A percentile compares a stretch with the other conserved stretches of the same genome.
phyloP scores from a whole-genome alignment of 1,140 invertebrate species.

The Pseudobourletiella spinata region DNA sequence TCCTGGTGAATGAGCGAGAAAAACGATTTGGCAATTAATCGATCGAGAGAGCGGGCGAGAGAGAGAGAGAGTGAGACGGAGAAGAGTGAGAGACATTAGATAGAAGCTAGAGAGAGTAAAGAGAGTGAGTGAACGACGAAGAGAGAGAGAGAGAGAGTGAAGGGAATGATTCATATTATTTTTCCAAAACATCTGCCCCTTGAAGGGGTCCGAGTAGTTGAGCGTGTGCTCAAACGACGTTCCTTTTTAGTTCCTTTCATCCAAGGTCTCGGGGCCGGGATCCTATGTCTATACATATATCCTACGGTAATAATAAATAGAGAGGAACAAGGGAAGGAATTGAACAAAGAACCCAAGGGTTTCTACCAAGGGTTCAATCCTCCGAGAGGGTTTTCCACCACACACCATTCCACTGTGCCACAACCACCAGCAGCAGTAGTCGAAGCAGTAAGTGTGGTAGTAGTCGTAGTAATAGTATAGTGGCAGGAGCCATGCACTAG shows the following conservation, averaged over 20 bases:
- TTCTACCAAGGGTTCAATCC: constrained; percentile 1
- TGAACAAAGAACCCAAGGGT: constrained; percentile 9
- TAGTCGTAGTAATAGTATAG: not conserved
- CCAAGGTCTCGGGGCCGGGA: too few relatives aligned
- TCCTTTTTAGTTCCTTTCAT: constrained; percentile 8
- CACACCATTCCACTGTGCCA: too few relatives aligned
- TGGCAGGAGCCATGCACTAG: not conserved
- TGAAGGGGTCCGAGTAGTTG: constrained; percentile 1
- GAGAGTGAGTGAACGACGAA: not conserved
- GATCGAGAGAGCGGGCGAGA: not conserved
- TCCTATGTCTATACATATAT: too few relatives aligned
- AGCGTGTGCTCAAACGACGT: constrained; percentile 9
- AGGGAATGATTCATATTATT: constrained; percentile 6
- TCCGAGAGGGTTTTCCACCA: not conserved
- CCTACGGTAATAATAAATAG: not conserved
- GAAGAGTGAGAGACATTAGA: too few relatives aligned
- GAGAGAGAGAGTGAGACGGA: too few relatives aligned
- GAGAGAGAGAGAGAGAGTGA: not conserved
- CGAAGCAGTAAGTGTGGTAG: not conserved
- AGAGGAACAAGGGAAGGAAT: not conserved
- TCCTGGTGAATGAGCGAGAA: not conserved
- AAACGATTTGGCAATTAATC: constrained; percentile 7
- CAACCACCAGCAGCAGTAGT: too few relatives aligned
- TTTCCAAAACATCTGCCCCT: constrained; percentile 8
- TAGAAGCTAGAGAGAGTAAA: too few relatives aligned